Percentiles rank a stretch among this genome's conserved stretches.
Conservation (phyloP, 2,113 vertebrate species). For the Excalfactoria chinensis region DNA sequence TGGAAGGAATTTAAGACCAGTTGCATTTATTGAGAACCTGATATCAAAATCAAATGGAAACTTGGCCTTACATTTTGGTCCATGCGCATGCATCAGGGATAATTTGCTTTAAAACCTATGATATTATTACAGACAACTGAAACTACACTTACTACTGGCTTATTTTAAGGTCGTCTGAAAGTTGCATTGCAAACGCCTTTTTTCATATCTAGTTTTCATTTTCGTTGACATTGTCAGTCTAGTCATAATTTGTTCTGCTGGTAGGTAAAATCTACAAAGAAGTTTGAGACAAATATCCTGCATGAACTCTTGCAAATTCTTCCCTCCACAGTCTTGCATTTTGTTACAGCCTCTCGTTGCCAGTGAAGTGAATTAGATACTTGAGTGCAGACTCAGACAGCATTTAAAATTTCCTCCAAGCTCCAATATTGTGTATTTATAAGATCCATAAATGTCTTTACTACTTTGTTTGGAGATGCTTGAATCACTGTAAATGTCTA, state of each 20-base stretch:
- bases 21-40: background rate
- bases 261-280: background rate
- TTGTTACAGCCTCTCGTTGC: background rate
- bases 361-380: background rate
- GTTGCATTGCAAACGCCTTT: background rate
- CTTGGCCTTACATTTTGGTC: background rate
- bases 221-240: background rate
- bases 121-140: background rate
- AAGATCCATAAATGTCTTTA: background rate
- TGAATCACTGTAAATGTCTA: background rate
- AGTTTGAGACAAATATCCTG: background rate
- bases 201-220: background rate
- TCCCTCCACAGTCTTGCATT: background rate
- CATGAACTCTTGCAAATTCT: background rate
- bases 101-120: background rate
- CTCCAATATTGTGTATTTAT: background rate
- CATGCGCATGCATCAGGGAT: background rate
- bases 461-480: background rate
- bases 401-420: background rate
- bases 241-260: background rate
- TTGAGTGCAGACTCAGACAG: background rate
- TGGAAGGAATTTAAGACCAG: background rate
- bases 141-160: background rate
- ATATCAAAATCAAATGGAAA: background rate
- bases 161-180: background rate